phyloP scores from a whole-genome alignment of 2,797 vertebrate species.

The Danio tinwini region DNA sequence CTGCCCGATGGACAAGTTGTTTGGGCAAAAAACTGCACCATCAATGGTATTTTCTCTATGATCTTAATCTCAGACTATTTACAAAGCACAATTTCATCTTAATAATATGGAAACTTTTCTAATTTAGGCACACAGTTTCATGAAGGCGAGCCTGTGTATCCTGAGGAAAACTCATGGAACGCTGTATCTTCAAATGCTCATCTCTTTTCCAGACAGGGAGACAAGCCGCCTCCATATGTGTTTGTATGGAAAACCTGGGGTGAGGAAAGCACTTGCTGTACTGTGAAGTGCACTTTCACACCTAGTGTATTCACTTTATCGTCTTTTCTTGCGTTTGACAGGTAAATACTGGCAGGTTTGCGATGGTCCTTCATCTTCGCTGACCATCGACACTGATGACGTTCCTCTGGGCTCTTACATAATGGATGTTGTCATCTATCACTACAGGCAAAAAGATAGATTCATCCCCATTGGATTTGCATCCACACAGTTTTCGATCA shows the following conservation, averaged over 20 bases:
- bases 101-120: slow-evolving; percentile 9
- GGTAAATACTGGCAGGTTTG: slow-evolving; percentile 93
- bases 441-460: slow-evolving; percentile 86
- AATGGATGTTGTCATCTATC: slow-evolving; percentile 93
- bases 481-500: slow-evolving; percentile 88
- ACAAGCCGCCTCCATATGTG: slow-evolving; percentile 84
- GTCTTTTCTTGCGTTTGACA: slow-evolving; percentile 60
- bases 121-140: slow-evolving; percentile 78
- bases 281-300: neutral
- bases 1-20: slow-evolving; percentile 82
- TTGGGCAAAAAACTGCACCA: slow-evolving; percentile 80
- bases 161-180: slow-evolving; percentile 66
- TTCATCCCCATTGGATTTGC: slow-evolving; percentile 89
- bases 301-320: neutral
- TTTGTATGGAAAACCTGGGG: slow-evolving; percentile 93
- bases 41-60: slow-evolving; percentile 80
- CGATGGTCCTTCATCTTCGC: slow-evolving; percentile 82
- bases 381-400: slow-evolving; percentile 83
- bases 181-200: slow-evolving; percentile 83
- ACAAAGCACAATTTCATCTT: neutral
- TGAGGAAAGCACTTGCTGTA: slow-evolving; percentile 65
- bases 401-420: slow-evolving; percentile 85
- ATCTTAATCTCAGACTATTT: neutral
- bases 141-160: slow-evolving; percentile 80
- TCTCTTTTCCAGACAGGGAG: slow-evolving; percentile 70